These are phyloP conservation scores for Anguilla rostrata DNA, from an alignment of 2,113 vertebrate species.

Conservation along the genomic window DNA sequence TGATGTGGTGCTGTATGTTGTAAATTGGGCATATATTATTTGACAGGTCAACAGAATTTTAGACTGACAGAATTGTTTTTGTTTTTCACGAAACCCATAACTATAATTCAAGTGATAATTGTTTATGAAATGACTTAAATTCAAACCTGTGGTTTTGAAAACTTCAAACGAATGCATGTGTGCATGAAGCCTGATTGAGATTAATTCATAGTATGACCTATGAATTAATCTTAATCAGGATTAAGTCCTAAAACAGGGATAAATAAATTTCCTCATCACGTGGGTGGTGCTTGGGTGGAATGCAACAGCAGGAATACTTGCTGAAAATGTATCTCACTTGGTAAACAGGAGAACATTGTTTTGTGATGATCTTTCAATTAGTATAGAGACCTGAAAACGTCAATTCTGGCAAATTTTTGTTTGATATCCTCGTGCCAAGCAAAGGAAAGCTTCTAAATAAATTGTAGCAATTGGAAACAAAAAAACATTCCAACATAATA, in stretches of 20 bases:
- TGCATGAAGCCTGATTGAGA: not conserved
- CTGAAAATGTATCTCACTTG: not conserved
- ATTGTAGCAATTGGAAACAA: not conserved
- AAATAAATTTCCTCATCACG: not conserved
- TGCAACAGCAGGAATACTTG: not conserved
- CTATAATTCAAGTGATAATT: not conserved
- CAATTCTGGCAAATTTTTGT: not conserved
- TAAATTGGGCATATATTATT: not conserved
- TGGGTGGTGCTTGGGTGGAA: not conserved
- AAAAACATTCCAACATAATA: not conserved
- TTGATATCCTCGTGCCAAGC: not conserved
- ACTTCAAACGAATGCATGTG: not conserved
- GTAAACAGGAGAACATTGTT: not conserved
- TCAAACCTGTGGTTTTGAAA: not conserved
- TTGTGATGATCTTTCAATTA: not conserved
- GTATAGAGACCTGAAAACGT: not conserved
- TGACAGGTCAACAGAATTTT: not conserved
- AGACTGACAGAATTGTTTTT: not conserved
- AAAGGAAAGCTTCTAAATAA: not conserved
- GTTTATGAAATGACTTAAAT: not conserved
- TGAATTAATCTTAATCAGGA: not conserved
- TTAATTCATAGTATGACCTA: not conserved
- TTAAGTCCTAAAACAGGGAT: not conserved
- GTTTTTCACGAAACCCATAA: not conserved
- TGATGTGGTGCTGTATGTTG: not conserved